Conservation (phyloP, 2,113 vertebrate genomes). For the Scortum barcoo region DNA sequence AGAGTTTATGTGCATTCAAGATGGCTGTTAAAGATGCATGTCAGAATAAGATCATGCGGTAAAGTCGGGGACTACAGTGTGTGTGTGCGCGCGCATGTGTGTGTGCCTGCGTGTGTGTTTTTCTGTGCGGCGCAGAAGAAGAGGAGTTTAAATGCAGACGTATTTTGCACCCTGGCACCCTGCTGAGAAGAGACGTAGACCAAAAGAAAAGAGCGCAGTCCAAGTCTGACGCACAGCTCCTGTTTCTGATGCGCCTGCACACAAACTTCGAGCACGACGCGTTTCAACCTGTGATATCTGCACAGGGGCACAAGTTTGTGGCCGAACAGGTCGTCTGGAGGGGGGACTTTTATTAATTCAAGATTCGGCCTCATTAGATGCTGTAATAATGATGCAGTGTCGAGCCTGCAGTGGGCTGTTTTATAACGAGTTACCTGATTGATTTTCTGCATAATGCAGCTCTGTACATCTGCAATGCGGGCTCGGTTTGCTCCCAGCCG, state of each 20-base stretch:
- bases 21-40: conserved; percentile 54
- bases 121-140: conserved; percentile 40
- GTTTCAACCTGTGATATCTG: background rate
- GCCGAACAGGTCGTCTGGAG: conserved; percentile 3
- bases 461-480: background rate
- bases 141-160: conserved; percentile 60
- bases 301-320: background rate
- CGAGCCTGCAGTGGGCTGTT: background rate
- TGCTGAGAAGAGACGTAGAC: conserved; percentile 48
- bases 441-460: conserved; percentile 10
- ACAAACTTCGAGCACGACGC: conserved; percentile 41
- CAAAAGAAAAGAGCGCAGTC: conserved; percentile 8
- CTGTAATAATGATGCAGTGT: background rate
- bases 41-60: conserved; percentile 83
- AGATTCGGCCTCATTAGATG: background rate
- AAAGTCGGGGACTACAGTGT: conserved; percentile 55
- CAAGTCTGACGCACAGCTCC: conserved; percentile 43
- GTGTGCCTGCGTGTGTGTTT: background rate
- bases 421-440: background rate
- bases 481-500: background rate
- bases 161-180: conserved; percentile 59
- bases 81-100: conserved; percentile 25
- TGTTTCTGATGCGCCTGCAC: conserved; percentile 30
- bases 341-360: background rate
- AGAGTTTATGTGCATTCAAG: conserved; percentile 37